Percentiles rank a stretch among this genome's conserved stretches.
These are phyloP conservation scores for Desoria tigrina DNA, from an alignment of 2,888 invertebrate genomes.

Conservation along the genomic window DNA sequence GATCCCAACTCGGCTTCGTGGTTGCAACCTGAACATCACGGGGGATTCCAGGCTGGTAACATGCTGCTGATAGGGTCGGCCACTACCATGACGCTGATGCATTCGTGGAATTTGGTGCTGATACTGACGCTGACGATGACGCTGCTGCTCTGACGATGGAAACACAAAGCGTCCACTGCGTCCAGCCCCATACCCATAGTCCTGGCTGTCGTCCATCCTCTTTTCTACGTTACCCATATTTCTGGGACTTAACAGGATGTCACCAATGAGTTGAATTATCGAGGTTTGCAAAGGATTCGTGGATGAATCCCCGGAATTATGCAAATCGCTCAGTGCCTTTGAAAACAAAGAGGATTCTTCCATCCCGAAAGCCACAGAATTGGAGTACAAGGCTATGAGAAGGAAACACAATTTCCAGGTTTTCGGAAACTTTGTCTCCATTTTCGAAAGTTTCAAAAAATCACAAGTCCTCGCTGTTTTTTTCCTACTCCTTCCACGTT, in stretches of 20 bases:
- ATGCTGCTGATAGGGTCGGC: neutral
- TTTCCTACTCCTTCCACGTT: no score
- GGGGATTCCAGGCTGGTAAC: neutral
- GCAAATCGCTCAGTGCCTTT: neutral
- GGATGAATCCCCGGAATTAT: neutral
- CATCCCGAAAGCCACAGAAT: neutral
- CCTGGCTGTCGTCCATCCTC: neutral
- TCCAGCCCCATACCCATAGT: neutral
- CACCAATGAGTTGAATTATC: neutral
- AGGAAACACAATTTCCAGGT: no score
- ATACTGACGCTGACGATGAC: neutral
- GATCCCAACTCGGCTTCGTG: conserved; percentile 2
- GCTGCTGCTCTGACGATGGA: neutral
- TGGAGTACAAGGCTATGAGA: no score
- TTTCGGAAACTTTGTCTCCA: no score
- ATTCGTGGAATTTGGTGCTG: neutral
- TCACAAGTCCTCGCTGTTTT: no score
- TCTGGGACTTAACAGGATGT: neutral
- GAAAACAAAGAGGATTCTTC: conserved; percentile 4
- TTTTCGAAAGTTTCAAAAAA: no score
- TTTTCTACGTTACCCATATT: neutral
- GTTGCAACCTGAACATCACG: neutral
- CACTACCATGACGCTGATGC: neutral
- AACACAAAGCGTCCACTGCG: neutral
- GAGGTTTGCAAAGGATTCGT: neutral